A percentile compares a stretch with the other conserved stretches of the same genome.
phyloP scores from a whole-genome alignment of 2,113 vertebrate species.

The Chunga burmeisteri region DNA sequence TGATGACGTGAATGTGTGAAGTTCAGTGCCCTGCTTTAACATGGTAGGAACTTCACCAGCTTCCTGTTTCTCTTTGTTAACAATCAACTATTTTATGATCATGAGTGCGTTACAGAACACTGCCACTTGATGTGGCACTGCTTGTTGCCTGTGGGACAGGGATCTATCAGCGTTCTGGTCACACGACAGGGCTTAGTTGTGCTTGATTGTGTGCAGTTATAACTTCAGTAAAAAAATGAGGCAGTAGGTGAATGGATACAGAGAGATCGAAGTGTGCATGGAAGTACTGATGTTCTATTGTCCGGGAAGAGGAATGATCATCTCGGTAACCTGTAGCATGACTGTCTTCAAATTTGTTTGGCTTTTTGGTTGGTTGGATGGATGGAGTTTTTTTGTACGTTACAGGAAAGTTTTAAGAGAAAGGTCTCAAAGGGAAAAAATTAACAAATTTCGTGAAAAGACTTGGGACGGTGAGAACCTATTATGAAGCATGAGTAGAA shows the following conservation, averaged over 20 bases:
- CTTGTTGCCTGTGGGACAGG: background rate
- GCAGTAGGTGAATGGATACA: background rate
- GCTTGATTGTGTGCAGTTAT: background rate
- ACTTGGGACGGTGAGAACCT: background rate
- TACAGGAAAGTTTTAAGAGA: background rate
- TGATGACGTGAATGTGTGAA: fast-evolving
- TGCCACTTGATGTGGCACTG: background rate
- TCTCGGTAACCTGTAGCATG: background rate
- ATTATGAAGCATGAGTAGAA: background rate
- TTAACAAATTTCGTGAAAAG: background rate
- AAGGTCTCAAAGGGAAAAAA: background rate
- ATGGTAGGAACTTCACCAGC: background rate
- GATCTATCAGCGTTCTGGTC: background rate
- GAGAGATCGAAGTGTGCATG: background rate
- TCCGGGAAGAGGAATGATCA: background rate
- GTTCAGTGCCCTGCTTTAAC: background rate
- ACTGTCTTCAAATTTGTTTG: background rate
- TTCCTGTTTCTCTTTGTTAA: background rate
- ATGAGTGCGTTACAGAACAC: background rate
- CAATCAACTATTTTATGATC: background rate
- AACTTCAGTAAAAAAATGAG: background rate
- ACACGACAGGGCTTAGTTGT: fast-evolving
- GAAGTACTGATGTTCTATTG: fast-evolving
- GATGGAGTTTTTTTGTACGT: background rate
- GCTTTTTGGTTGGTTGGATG: background rate